Evolutionary conservation across 2,113 vertebrate genomes (phyloP).

Genomic region (Leucopternis melanops): DNA sequence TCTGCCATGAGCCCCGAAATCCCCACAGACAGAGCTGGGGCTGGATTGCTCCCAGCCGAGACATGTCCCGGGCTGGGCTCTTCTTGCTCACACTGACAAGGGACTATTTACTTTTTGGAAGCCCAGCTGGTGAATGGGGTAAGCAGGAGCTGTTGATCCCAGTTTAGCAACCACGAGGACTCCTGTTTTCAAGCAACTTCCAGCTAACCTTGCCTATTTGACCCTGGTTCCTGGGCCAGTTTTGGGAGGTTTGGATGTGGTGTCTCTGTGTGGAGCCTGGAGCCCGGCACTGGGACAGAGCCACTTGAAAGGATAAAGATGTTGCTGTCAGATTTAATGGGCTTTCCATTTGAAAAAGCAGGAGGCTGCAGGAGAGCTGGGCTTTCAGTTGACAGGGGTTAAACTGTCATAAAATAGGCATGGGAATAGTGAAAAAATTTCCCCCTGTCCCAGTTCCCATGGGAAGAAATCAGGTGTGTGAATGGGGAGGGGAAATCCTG

Average conservation of each 20-base stretch:
- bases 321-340: neutral
- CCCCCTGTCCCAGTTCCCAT: neutral
- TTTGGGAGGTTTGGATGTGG: neutral
- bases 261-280: neutral
- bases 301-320: neutral
- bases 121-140: neutral
- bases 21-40: accelerated
- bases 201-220: neutral
- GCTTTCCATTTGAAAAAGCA: neutral
- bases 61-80: neutral
- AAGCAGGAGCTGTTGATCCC: neutral
- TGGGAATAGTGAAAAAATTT: neutral
- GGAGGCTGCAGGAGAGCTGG: neutral
- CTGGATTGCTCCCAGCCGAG: neutral
- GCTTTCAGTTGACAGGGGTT: neutral
- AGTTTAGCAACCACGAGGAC: neutral
- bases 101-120: neutral
- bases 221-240: neutral
- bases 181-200: neutral
- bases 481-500: accelerated
- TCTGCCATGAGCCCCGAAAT: neutral
- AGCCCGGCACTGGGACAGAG: neutral
- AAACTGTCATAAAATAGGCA: neutral
- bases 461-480: neutral
- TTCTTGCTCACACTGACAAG: neutral